phyloP scores from a whole-genome alignment of 1,140 invertebrate species.

The Tribolium castaneum region DNA sequence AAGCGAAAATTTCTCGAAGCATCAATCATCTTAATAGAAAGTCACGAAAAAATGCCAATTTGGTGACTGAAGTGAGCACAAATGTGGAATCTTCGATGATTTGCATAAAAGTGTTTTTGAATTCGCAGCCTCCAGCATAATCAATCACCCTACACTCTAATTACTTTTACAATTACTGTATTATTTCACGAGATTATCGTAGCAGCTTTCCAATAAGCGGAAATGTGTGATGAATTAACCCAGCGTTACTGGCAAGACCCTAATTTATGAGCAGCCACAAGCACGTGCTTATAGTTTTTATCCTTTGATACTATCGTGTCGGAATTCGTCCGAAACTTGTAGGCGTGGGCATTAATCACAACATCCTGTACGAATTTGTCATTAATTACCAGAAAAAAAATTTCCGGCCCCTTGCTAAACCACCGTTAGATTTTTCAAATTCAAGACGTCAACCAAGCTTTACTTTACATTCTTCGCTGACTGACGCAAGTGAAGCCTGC shows the following conservation, averaged over 20 bases:
- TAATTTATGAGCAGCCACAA: background rate
- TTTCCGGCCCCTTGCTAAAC: background rate
- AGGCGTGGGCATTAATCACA: background rate
- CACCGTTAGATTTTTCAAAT: background rate
- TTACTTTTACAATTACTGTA: constrained; percentile 9
- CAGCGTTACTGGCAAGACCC: background rate
- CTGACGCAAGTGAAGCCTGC: background rate
- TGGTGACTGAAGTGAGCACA: background rate
- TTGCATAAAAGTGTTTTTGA: background rate
- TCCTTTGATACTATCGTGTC: background rate
- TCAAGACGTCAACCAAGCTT: background rate
- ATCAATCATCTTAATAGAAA: constrained; percentile 28
- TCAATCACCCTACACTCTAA: background rate
- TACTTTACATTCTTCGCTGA: background rate
- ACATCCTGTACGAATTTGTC: constrained; percentile 1
- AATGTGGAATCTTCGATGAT: background rate
- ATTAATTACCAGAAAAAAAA: background rate
- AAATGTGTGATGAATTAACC: constrained; percentile 17
- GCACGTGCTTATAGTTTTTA: constrained; percentile 25
- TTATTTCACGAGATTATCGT: background rate
- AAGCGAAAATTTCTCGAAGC: constrained; percentile 3
- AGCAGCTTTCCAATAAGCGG: constrained; percentile 22
- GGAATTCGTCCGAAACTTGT: background rate
- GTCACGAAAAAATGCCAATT: constrained; percentile 4
- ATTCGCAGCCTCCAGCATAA: background rate